Evolutionary conservation across 1,140 invertebrate genomes (phyloP).

Genomic region (Melanaphis sacchari): DNA sequence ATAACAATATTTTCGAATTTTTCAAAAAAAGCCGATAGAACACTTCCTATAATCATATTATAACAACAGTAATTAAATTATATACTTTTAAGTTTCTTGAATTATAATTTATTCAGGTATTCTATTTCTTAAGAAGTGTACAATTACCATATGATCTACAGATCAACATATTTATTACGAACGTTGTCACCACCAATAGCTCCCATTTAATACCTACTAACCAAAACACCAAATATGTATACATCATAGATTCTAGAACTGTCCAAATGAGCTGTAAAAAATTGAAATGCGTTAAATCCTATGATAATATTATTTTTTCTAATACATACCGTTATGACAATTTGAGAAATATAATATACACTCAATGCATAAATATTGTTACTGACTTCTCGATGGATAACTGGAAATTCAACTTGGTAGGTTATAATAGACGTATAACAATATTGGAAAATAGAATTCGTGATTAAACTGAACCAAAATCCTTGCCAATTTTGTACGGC

Average conservation of each 20-base stretch:
- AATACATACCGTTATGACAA: conserved; percentile 71
- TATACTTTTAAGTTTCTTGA: not conserved
- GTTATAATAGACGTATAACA: conserved; percentile 74
- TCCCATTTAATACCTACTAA: conserved; percentile 23
- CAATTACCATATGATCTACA: conserved; percentile 35
- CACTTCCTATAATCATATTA: conserved; percentile 66
- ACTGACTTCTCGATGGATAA: conserved; percentile 73
- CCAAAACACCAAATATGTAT: conserved; percentile 4
- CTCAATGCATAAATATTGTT: conserved; percentile 71
- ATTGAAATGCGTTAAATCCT: not conserved
- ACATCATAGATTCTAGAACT: not conserved
- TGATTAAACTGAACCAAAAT: conserved; percentile 72
- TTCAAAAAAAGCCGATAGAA: conserved; percentile 72
- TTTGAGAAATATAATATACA: conserved; percentile 76
- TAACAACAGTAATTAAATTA: conserved; percentile 59
- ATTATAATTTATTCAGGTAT: not conserved
- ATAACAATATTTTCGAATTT: conserved; percentile 69
- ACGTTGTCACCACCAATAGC: not conserved
- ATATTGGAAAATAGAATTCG: conserved; percentile 75
- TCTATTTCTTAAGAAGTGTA: not conserved
- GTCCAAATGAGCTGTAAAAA: conserved; percentile 32
- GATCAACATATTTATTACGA: conserved; percentile 13
- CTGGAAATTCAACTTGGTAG: conserved; percentile 73
- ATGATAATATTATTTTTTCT: not conserved
- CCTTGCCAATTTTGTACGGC: conserved; percentile 77